phyloP scores from a whole-genome alignment of 2,888 invertebrate genomes.

The Carcina quercana region DNA sequence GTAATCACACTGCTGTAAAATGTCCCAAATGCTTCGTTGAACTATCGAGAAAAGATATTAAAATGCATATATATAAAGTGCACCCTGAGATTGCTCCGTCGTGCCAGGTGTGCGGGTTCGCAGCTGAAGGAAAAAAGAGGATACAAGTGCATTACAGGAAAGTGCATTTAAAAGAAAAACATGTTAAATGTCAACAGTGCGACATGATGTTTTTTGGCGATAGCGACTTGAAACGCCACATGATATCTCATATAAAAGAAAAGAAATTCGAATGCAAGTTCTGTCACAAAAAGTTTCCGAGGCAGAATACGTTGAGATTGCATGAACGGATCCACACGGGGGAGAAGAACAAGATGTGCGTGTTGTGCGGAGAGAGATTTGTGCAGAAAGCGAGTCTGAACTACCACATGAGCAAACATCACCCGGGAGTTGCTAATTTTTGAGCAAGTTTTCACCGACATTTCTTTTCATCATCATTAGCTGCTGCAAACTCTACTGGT shows the following conservation, averaged over 20 bases:
- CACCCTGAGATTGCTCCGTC: no score
- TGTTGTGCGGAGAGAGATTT: conserved; percentile 21
- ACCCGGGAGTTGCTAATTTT: no score
- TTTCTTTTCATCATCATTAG: no score
- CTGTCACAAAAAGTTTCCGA: conserved; percentile 26
- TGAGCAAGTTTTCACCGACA: no score
- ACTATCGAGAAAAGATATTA: no score
- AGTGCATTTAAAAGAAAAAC: conserved; percentile 16
- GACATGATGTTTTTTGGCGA: not conserved
- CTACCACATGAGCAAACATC: conserved; percentile 18
- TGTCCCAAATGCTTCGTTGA: no score
- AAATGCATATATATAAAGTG: no score
- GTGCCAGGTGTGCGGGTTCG: conserved; percentile 16
- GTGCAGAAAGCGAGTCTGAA: conserved; percentile 22
- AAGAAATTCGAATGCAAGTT: conserved; percentile 24
- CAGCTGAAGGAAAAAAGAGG: not conserved
- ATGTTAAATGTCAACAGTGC: conserved; percentile 30
- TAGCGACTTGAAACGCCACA: conserved; percentile 3
- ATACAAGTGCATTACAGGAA: not conserved
- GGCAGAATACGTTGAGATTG: conserved; percentile 5
- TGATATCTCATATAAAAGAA: conserved; percentile 17
- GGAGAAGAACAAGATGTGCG: conserved; percentile 17
- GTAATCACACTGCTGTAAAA: no score
- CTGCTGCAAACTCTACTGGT: no score
- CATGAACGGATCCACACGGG: conserved; percentile 16